Evolutionary conservation across 2,113 vertebrate species (phyloP), one percentile per base, ranked within the genome.

Genomic region (Caretta caretta): DNA sequence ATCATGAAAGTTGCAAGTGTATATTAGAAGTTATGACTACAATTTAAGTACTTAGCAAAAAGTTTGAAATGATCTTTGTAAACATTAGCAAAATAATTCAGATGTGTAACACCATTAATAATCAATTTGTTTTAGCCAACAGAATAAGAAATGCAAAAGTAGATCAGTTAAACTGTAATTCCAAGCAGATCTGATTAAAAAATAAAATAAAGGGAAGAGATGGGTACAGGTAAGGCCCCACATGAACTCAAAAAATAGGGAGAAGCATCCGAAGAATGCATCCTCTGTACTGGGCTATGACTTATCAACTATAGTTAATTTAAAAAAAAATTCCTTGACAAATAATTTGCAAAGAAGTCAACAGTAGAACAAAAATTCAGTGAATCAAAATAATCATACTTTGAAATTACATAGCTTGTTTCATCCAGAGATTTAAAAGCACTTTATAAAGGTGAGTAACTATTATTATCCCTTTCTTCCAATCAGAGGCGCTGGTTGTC

Each of bases 51-150:
- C 3, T 7, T 57, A 83, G 54, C 12, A 92, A 93, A 92, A 93
- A 94, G 51, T 76, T 93, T 97, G 93, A 96, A 97, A 97, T 97
- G 81, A 46, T 24, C 42, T 78, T 78, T 76, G 22, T 76, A 76
- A 78, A 48, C 11, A 78, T 48, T 25, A 91, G 51, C 83, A 81
- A 87, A 91, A 90, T 84, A 87, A 93, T 88, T 80, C 65, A 75
- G 56, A 48, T 83, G n/a, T 14, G 3, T 31, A 94, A 62, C 8
- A 62, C 46, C 12, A 92, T 27, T 80, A 86, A 89, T 49, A 84
- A 48, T 57, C 80, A 62, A 14, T 53, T 22, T 86, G 62, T 85
- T 79, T 56, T 79, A 95, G 25, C 35, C n/a, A 72, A 38, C 5
- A 38, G 35, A 38, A 72, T 11, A 3, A 9, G 79, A 82, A 35